Evolutionary conservation across 1,140 invertebrate genomes (phyloP), one percentile per base, ranked within the genome.

Genomic region (Tetraneura akinire): DNA sequence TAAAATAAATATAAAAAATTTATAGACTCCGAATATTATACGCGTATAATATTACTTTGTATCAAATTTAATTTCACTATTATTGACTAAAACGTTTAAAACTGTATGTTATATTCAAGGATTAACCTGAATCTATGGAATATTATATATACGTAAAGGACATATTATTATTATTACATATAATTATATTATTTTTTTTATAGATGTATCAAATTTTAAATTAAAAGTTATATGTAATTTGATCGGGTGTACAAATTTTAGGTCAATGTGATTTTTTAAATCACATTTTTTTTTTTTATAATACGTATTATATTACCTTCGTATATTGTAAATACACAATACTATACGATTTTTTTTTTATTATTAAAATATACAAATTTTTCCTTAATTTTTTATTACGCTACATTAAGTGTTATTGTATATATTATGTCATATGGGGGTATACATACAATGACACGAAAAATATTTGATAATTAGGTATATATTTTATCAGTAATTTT

Each of bases 281-380:
- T n/a, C n/a, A 66, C 4, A 0, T 18, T 64, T 16, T 64, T 26
- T 32, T 62, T 62, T 32, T 32, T 14, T 70, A 21, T 18, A 10
- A 1, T n/a, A n/a, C n/a, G n/a, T n/a, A n/a, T n/a, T n/a, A n/a
- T 49, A 70, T 49, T 29, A 70, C 66, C 66, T 70, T 70, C 66
- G 21, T 6, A 70, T n/a, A n/a, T n/a, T n/a, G n/a, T n/a, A n/a
- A n/a, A n/a, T n/a, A n/a, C n/a, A n/a, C n/a, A n/a, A n/a, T n/a
- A n/a, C n/a, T n/a, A n/a, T n/a, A n/a, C n/a, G n/a, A n/a, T n/a
- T n/a, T n/a, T n/a, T n/a, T n/a, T n/a, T n/a, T n/a, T n/a, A n/a
- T n/a, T n/a, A n/a, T n/a, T n/a, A n/a, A n/a, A n/a, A n/a, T n/a
- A n/a, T n/a, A n/a, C n/a, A n/a, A n/a, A n/a, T n/a, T n/a, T n/a